phyloP scores from a whole-genome alignment of 2,113 vertebrate species.

The Scalopus aquaticus region DNA sequence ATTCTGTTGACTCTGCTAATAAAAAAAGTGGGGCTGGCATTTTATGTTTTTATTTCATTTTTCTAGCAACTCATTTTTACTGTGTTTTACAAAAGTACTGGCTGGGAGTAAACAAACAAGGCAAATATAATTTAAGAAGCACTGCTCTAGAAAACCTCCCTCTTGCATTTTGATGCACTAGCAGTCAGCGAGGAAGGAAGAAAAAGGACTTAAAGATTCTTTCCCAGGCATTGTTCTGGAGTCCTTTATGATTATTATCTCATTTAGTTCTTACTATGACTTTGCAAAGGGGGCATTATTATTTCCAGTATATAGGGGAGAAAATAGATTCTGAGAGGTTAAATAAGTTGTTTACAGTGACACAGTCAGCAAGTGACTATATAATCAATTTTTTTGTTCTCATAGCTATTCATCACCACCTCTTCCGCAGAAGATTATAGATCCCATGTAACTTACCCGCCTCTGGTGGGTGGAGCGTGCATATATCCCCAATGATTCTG shows the following conservation, averaged over 20 bases:
- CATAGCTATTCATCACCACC: not conserved
- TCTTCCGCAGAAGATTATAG: not conserved
- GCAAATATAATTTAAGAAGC: constrained; percentile 1
- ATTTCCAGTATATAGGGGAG: not conserved
- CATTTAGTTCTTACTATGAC: not conserved
- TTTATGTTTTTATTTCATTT: not conserved
- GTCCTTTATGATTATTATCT: not conserved
- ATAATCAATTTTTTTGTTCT: not conserved
- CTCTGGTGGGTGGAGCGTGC: not conserved
- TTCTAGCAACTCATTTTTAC: constrained; percentile 38
- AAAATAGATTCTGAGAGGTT: not conserved
- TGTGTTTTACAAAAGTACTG: not conserved
- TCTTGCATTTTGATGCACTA: not conserved
- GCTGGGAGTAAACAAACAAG: not conserved
- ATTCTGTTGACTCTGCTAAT: not conserved
- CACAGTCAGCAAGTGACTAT: not conserved
- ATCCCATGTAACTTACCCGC: not conserved
- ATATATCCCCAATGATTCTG: not conserved
- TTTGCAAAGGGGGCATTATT: constrained; percentile 1
- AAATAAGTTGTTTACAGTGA: not conserved
- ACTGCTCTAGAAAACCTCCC: not conserved
- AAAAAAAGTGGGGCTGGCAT: not conserved
- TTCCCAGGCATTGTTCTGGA: not conserved
- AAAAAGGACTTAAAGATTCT: not conserved
- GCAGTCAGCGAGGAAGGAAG: not conserved